Conservation (phyloP, 2,797 vertebrate species). For the Echeneis naucrates region DNA sequence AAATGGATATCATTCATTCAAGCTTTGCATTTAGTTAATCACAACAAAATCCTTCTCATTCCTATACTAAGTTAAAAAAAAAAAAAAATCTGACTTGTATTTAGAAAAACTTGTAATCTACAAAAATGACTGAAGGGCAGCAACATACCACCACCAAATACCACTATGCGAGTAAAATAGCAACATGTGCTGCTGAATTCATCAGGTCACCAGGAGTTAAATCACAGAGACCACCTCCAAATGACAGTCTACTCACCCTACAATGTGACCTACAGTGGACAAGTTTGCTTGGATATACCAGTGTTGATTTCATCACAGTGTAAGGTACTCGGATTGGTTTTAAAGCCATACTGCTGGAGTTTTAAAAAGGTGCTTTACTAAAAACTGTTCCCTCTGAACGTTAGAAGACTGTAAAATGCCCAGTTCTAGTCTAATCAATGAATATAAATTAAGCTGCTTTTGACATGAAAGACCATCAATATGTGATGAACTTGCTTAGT, state of each 20-base stretch:
- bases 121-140: neutral
- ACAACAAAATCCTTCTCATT: neutral
- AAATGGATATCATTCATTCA: neutral
- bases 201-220: neutral
- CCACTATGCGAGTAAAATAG: neutral
- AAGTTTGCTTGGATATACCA: neutral
- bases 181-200: constrained; percentile 3
- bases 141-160: constrained; percentile 1
- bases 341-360: constrained; percentile 7
- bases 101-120: neutral
- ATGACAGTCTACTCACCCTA: neutral
- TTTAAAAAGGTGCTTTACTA: neutral
- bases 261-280: neutral
- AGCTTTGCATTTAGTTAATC: neutral
- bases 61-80: neutral
- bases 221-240: neutral
- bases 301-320: constrained; percentile 53
- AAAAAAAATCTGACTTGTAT: neutral
- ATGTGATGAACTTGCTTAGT: neutral
- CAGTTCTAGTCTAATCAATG: neutral
- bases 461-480: neutral
- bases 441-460: neutral
- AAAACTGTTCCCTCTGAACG: neutral
- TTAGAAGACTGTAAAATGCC: neutral
- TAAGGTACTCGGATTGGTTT: constrained; percentile 28